Evolutionary conservation across 2,113 vertebrate genomes (phyloP).

Genomic region (Halichoerus grypus): DNA sequence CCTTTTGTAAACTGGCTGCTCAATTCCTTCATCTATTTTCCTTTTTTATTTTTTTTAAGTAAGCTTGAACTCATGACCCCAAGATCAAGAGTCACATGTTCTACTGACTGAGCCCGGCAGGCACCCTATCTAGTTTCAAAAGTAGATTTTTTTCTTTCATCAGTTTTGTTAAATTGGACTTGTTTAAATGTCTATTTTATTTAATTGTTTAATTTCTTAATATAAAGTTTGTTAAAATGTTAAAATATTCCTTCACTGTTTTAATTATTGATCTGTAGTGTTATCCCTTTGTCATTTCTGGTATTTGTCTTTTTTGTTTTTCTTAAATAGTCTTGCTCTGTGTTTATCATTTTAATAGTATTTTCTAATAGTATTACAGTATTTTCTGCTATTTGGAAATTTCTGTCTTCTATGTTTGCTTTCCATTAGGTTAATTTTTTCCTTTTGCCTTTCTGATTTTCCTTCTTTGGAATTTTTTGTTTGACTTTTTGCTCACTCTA

Average conservation of each 20-base stretch:
- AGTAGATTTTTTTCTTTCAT: not conserved
- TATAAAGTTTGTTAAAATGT: not conserved
- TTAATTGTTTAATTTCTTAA: not conserved
- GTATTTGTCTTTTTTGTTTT: not conserved
- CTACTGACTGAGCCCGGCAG: not conserved
- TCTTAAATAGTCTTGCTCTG: not conserved
- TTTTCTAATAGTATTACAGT: not conserved
- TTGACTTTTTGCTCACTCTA: not conserved
- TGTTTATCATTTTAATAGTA: not conserved
- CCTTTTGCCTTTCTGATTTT: not conserved
- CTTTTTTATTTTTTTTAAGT: not conserved
- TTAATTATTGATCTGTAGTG: not conserved
- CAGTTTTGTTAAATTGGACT: not conserved
- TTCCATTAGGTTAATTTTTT: not conserved
- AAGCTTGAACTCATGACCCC: not conserved
- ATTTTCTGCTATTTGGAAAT: not conserved
- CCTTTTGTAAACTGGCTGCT: not conserved
- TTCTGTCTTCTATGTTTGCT: not conserved
- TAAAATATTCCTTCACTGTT: not conserved
- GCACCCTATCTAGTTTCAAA: not conserved
- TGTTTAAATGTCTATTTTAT: not conserved
- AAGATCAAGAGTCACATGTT: not conserved
- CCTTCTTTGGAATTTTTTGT: not conserved
- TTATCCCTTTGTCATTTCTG: not conserved
- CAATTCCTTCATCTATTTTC: not conserved